Conservation (phyloP, 2,113 vertebrate genomes). For the Platysternon megacephalum region DNA sequence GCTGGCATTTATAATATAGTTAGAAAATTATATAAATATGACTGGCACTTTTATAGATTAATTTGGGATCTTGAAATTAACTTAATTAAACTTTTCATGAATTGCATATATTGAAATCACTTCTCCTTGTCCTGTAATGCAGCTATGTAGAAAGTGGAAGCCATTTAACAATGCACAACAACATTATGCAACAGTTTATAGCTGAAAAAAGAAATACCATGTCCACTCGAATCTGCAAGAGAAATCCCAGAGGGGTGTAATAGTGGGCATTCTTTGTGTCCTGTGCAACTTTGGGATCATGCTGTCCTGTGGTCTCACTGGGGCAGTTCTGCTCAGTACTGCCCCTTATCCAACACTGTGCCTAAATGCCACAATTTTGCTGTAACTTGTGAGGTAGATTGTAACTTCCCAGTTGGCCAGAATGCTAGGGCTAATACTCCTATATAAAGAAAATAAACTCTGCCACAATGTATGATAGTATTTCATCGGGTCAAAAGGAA, state of each 20-base stretch:
- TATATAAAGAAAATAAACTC: fast-evolving
- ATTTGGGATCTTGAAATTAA: too few relatives aligned
- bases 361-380: neutral
- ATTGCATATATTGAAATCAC: neutral
- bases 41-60: neutral
- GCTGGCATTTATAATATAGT: neutral
- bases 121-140: neutral
- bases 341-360: fast-evolving
- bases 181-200: neutral
- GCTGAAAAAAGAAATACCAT: fast-evolving
- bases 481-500: neutral
- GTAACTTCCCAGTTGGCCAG: neutral
- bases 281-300: neutral
- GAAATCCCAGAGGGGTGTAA: fast-evolving
- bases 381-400: neutral
- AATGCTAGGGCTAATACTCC: neutral
- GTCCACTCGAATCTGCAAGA: fast-evolving
- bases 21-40: neutral
- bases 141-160: neutral
- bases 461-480: fast-evolving
- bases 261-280: neutral
- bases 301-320: neutral
- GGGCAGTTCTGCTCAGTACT: neutral
- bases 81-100: neutral
- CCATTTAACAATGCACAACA: fast-evolving